A percentile compares a stretch with the other conserved stretches of the same genome.
phyloP scores from a whole-genome alignment of 2,888 invertebrate genomes.

The Halictus ligatus region DNA sequence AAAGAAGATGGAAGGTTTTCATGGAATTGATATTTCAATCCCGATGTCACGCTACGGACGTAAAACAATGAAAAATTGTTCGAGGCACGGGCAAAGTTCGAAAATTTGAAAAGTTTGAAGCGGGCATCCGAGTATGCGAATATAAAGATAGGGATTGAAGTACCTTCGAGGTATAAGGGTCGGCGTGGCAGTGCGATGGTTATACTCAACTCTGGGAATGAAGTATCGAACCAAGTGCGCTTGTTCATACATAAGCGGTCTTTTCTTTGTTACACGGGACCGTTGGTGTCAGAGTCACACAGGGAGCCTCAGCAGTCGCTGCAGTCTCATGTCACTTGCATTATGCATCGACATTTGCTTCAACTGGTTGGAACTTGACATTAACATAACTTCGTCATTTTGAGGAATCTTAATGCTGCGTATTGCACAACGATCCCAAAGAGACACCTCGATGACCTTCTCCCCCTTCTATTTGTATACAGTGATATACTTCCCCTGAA shows the following conservation, averaged over 20 bases:
- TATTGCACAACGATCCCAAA: background rate
- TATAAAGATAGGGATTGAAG: background rate
- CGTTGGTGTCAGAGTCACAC: background rate
- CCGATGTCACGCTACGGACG: too few species aligned
- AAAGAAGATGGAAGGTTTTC: too few species aligned
- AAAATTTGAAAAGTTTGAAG: background rate
- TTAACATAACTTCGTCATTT: conserved; percentile 6
- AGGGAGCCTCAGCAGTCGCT: background rate
- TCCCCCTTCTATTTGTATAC: background rate
- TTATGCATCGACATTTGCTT: conserved; percentile 4
- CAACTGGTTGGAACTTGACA: background rate
- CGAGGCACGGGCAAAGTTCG: background rate
- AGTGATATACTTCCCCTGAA: background rate
- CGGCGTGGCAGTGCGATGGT: background rate
- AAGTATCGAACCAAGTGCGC: background rate
- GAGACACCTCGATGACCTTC: background rate
- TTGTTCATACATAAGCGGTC: background rate
- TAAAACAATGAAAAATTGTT: background rate
- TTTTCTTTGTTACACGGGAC: background rate
- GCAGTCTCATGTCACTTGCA: background rate
- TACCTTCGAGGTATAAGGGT: background rate
- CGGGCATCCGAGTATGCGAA: background rate
- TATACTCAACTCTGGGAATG: background rate
- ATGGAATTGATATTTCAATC: too few species aligned
- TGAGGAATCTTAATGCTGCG: background rate